Evolutionary conservation across 2,113 vertebrate species (phyloP).

Genomic region (Macroglossus sobrinus): DNA sequence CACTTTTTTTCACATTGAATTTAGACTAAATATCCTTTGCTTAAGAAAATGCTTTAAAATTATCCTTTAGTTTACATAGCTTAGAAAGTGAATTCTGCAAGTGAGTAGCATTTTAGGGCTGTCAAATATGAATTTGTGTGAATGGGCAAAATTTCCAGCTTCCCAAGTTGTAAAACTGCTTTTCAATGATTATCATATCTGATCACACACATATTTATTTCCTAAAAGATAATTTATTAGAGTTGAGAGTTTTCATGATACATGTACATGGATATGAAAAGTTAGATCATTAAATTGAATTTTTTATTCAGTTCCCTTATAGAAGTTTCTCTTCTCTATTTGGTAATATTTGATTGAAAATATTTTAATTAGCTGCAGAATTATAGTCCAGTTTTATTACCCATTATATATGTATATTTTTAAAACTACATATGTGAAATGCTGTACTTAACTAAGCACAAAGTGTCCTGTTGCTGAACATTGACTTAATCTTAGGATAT

Average conservation of each 20-base stretch:
- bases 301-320: background rate
- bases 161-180: constrained; percentile 17
- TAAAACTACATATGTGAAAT: background rate
- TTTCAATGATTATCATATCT: constrained; percentile 42
- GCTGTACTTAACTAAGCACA: background rate
- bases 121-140: background rate
- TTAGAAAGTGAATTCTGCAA: background rate
- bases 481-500: background rate
- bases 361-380: constrained; percentile 1
- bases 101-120: background rate
- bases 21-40: background rate
- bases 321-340: background rate
- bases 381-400: background rate
- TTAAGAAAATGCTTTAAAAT: constrained; percentile 27
- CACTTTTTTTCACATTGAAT: background rate
- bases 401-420: background rate
- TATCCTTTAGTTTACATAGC: background rate
- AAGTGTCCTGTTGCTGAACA: background rate
- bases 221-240: background rate
- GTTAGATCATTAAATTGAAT: background rate
- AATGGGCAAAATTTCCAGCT: background rate
- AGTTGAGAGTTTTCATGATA: background rate
- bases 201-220: background rate
- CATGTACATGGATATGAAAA: background rate
- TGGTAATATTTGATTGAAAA: background rate